These are phyloP conservation scores for Megathymus violae DNA, from an alignment of 1,140 invertebrate species.

Conservation along the genomic window DNA sequence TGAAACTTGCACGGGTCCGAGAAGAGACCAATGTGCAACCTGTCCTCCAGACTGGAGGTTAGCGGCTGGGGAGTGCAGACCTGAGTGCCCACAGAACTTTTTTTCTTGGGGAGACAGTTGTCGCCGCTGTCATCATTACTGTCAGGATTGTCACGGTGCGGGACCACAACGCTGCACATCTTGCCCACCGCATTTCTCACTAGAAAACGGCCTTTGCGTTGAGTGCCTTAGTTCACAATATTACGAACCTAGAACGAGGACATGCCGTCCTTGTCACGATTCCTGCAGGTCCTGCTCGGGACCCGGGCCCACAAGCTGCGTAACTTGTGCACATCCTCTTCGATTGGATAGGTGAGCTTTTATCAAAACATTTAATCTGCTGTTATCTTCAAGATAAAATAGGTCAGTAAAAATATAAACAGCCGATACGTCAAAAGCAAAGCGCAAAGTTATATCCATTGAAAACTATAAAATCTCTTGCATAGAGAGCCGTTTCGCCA, in stretches of 20 bases:
- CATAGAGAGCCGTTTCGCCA: conserved; percentile 11
- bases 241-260: conserved; percentile 87
- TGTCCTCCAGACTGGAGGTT: conserved; percentile 91
- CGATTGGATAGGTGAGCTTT: conserved; percentile 85
- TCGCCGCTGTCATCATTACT: conserved; percentile 92
- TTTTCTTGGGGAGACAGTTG: conserved; percentile 91
- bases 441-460: conserved; percentile 23
- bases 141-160: conserved; percentile 87
- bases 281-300: conserved; percentile 89
- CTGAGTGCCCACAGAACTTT: conserved; percentile 92
- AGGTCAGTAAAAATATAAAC: conserved; percentile 26
- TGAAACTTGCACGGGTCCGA: conserved; percentile 86
- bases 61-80: conserved; percentile 90
- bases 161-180: conserved; percentile 88
- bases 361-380: conserved; percentile 16
- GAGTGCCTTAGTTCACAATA: conserved; percentile 89
- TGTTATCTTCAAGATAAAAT: conserved; percentile 18
- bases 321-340: conserved; percentile 86
- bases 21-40: conserved; percentile 91
- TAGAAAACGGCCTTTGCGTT: conserved; percentile 89
- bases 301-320: conserved; percentile 88
- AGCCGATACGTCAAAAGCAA: conserved; percentile 14
- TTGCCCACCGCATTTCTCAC: conserved; percentile 87
- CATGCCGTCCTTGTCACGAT: conserved; percentile 88
- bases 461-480: conserved; percentile 22